These are phyloP conservation scores for Percopsis transmontana DNA, from an alignment of 2,113 vertebrate species.

Conservation along the genomic window DNA sequence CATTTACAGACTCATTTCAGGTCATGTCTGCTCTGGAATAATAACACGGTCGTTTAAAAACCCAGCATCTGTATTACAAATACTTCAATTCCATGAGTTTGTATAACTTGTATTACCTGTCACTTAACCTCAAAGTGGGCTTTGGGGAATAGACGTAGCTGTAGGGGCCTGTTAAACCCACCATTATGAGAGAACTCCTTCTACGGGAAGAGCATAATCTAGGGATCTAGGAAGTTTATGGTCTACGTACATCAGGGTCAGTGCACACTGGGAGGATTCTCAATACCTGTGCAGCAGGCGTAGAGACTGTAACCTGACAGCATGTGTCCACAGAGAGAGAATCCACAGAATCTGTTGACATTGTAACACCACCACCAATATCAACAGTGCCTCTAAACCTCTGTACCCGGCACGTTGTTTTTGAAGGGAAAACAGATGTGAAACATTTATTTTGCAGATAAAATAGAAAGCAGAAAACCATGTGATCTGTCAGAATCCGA, in stretches of 20 bases:
- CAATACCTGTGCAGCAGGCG: neutral
- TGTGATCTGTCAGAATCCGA: conserved; percentile 20
- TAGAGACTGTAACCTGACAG: conserved; percentile 17
- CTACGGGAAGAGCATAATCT: conserved; percentile 22
- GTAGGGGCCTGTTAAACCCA: conserved; percentile 37
- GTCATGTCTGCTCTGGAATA: neutral
- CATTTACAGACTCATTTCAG: conserved; percentile 10
- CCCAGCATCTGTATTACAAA: conserved; percentile 9
- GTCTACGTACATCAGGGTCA: conserved; percentile 27
- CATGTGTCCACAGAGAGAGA: conserved; percentile 26
- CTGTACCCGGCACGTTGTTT: conserved; percentile 41
- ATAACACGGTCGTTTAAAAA: neutral
- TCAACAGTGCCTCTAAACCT: conserved; percentile 50
- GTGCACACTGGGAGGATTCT: conserved; percentile 3
- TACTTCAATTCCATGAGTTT: neutral
- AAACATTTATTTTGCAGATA: conserved; percentile 24
- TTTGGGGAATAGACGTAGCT: conserved; percentile 18
- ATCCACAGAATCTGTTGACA: conserved; percentile 46
- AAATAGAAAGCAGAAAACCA: conserved; percentile 23
- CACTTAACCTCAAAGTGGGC: conserved; percentile 35
- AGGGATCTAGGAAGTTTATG: conserved; percentile 18
- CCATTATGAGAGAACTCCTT: conserved; percentile 29
- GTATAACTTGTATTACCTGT: conserved; percentile 22
- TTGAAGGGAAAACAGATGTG: conserved; percentile 3
- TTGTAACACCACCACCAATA: conserved; percentile 33